Conservation (phyloP, 2,113 vertebrate species). For the Brachypteracias leptosomus region DNA sequence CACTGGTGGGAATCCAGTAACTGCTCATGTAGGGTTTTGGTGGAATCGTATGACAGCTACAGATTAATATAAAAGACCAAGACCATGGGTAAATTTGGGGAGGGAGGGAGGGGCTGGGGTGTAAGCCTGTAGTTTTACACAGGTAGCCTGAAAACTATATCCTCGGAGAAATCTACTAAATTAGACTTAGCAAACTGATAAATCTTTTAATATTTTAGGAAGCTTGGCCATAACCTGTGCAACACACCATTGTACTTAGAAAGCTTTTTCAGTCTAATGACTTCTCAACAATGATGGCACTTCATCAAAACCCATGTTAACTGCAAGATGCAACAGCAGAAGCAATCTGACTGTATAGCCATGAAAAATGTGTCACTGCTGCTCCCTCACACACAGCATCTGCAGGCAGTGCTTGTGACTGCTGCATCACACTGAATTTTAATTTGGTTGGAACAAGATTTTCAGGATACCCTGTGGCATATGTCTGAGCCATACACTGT, state of each 20-base stretch:
- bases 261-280: not conserved
- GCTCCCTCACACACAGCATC: not conserved
- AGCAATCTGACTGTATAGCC: not conserved
- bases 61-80: not conserved
- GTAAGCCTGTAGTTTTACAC: not conserved
- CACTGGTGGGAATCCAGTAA: not conserved
- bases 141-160: not conserved
- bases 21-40: not conserved
- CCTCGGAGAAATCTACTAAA: not conserved
- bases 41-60: not conserved
- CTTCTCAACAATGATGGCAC: not conserved
- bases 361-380: not conserved
- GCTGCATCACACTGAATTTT: not conserved
- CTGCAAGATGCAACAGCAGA: not conserved
- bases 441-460: not conserved
- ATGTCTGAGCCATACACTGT: not conserved
- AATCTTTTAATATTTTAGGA: not conserved
- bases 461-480: not conserved
- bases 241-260: rapidly evolving
- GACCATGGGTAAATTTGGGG: not conserved
- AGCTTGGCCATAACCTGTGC: not conserved
- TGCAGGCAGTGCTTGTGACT: not conserved
- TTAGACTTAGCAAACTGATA: not conserved
- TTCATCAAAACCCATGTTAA: not conserved
- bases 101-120: not conserved